Evolutionary conservation across 2,888 invertebrate genomes (phyloP).

Genomic region (Ophion slaviceki): DNA sequence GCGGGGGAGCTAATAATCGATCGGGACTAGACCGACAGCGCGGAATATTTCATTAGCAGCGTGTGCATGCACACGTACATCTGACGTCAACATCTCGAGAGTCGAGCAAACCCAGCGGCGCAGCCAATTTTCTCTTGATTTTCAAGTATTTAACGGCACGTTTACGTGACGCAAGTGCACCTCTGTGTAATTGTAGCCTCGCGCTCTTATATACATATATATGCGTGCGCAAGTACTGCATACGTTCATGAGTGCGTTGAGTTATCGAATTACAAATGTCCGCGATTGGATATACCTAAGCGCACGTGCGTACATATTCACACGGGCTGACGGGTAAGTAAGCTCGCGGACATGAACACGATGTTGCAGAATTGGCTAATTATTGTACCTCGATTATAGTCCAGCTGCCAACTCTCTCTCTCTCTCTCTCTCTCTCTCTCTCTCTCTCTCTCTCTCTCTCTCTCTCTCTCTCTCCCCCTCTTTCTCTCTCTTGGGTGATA

Average conservation of each 20-base stretch:
- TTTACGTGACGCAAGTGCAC: no score
- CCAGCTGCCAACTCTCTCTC: not conserved
- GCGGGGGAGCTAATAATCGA: no score
- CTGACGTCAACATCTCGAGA: no score
- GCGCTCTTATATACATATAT: not conserved
- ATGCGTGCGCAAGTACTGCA: not conserved
- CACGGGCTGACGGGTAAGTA: not conserved
- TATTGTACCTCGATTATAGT: slow-evolving; percentile 9
- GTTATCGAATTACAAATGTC: slow-evolving; percentile 28
- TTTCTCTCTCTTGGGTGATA: slow-evolving; percentile 17
- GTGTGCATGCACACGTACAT: no score
- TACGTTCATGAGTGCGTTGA: not conserved
- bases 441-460: no score
- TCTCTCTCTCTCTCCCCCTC: not conserved
- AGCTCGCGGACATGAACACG: no score
- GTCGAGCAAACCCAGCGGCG: no score
- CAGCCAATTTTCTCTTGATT: not conserved
- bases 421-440: not conserved
- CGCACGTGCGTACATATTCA: slow-evolving; percentile 11
- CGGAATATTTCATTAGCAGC: no score
- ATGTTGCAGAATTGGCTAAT: not conserved
- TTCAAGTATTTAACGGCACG: slow-evolving; percentile 12
- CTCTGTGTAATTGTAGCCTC: not conserved
- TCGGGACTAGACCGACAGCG: no score
- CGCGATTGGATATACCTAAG: no score